Conservation (phyloP, 2,113 vertebrate species). For the Phaethornis superciliosus region DNA sequence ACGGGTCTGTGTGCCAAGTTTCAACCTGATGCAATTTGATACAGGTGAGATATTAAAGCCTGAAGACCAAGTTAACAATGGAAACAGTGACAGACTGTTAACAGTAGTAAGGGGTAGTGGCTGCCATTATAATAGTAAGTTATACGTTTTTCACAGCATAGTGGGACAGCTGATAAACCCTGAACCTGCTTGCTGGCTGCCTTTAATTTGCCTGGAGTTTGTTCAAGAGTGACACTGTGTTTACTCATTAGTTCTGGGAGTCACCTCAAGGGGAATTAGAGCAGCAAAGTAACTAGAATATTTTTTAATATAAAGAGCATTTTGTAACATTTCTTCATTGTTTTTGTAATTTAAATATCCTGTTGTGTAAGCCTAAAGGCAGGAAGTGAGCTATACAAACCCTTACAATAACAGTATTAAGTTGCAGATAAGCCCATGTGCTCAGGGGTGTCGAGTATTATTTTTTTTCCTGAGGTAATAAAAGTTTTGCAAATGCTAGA, state of each 20-base stretch:
- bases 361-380: constrained; percentile 76
- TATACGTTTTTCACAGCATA: not conserved
- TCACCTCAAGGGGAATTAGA: not conserved
- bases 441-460: not conserved
- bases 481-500: not conserved
- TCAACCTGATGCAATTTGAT: not conserved
- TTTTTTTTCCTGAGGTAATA: not conserved
- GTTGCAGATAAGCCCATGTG: constrained; percentile 67
- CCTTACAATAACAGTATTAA: constrained; percentile 49
- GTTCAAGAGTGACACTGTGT: not conserved
- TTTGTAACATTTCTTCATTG: constrained; percentile 35
- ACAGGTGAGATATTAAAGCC: constrained; percentile 42
- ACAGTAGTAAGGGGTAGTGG: not conserved
- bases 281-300: not conserved
- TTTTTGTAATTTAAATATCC: constrained; percentile 78
- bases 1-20: not conserved
- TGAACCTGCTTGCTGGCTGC: not conserved
- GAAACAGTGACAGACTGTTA: not conserved
- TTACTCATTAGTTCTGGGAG: constrained; percentile 17
- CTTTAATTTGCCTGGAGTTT: not conserved
- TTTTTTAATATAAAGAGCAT: constrained; percentile 15
- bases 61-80: not conserved
- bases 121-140: not conserved
- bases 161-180: not conserved
- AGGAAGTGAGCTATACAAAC: constrained; percentile 79